A percentile compares a stretch with the other conserved stretches of the same genome.
Conservation (phyloP, 37 sponge, comb jelly and placozoan species). For the Bolinopsis microptera region DNA sequence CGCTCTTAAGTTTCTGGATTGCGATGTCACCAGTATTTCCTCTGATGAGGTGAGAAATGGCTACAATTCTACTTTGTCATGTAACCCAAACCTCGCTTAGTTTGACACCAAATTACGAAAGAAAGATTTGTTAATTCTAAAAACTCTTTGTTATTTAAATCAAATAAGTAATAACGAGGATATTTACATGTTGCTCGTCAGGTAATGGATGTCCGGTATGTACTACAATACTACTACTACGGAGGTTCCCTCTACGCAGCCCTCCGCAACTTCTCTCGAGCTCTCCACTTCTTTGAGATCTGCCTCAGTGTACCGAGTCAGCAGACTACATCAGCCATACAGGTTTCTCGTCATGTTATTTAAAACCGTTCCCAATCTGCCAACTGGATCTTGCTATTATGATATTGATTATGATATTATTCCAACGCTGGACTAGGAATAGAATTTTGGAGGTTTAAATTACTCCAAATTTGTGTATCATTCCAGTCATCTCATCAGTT, state of each 20-base stretch:
- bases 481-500: too few relatives aligned
- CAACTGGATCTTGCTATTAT: too few relatives aligned
- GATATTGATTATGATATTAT: too few relatives aligned
- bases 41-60: neutral
- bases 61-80: neutral
- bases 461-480: too few relatives aligned
- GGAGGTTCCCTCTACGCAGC: slow-evolving; percentile 58
- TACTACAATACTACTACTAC: slow-evolving; percentile 58
- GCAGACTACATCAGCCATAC: slow-evolving; percentile 47
- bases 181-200: neutral
- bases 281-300: slow-evolving; percentile 52
- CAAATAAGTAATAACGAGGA: neutral
- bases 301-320: slow-evolving; percentile 39
- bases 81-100: neutral
- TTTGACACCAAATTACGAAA: neutral
- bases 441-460: too few relatives aligned
- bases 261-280: slow-evolving; percentile 48
- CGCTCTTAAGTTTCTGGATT: slow-evolving; percentile 15
- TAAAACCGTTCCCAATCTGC: too few relatives aligned
- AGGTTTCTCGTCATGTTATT: too few relatives aligned
- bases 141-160: too few relatives aligned
- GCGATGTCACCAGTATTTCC: neutral
- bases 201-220: slow-evolving; percentile 24
- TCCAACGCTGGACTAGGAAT: too few relatives aligned
- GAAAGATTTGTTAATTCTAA: too few relatives aligned